Base-by-base conservation (phyloP, 2,888 invertebrate species). In the Hypolimnas misippus region DNA sequence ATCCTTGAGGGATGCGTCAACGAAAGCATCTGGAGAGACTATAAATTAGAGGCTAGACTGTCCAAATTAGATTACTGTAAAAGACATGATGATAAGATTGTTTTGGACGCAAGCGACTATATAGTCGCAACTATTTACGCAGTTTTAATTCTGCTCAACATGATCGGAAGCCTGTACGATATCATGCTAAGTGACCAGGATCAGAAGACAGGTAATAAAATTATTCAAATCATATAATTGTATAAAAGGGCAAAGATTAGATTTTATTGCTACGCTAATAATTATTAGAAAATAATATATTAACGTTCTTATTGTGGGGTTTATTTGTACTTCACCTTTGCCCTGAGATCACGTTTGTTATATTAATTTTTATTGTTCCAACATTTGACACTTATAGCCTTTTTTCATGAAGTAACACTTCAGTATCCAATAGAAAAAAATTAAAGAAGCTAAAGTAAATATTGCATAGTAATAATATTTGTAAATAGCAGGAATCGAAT, bases 1-100 rank as follows among this genome's bases (percentile, higher is more conserved):
- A 68, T 70, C 81, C 84, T 90, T 79, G 86, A 77, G 69, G 76
- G 52, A 79, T 90, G 90, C 81, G 67, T 86, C 0, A 90, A 92
- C 57, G 65, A 81, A 58, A 80, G 84, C 1, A 62, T 88, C 6
- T 85, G 81, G 80, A 73, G 60, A 1, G 65, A 79, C 2, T 87
- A 89, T 65, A 64, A 75, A 52, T 38, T 92, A 19, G 79, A 89
- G 72, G 84, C 75, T 0, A 81, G 65, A 35, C 16, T 88, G 38
- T 67, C 76, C 3, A 69, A 78, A 50, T 49, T 91, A 57, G 63
- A 73, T 3, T 87, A 90, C 67, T 91, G 91, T 70, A 80, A 84
- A 4, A 76, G 66, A 54, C 68, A 78, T 21, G 73, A 73, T 2
- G 83, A 86, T 1, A 70, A 17, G 42, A 63, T 62, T 1, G 52